Evolutionary conservation across 2,113 vertebrate species (phyloP).

Genomic region (Egretta garzetta): DNA sequence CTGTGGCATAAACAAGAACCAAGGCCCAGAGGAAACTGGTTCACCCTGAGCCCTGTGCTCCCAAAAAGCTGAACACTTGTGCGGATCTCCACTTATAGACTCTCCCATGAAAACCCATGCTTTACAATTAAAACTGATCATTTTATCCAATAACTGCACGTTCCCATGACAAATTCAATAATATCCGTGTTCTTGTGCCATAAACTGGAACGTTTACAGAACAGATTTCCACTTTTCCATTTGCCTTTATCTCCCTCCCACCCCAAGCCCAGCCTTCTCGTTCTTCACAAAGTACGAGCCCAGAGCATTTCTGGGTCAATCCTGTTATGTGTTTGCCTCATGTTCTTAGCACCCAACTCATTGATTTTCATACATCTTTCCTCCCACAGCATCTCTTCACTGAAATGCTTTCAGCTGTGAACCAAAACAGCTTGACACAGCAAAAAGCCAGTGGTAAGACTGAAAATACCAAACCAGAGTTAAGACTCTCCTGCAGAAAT

Average conservation of each 20-base stretch:
- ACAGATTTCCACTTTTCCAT: not conserved
- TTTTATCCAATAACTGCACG: not conserved
- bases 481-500: not conserved
- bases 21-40: not conserved
- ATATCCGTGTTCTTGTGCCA: not conserved
- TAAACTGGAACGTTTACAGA: not conserved
- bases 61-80: not conserved
- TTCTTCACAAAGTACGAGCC: not conserved
- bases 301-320: not conserved
- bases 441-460: not conserved
- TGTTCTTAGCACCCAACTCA: not conserved
- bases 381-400: not conserved
- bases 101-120: not conserved
- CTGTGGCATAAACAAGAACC: not conserved
- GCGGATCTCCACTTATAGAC: not conserved
- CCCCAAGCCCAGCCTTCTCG: not conserved
- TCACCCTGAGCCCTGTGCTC: not conserved
- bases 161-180: not conserved
- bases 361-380: slow-evolving; percentile 21
- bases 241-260: not conserved
- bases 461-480: not conserved
- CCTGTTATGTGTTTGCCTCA: not conserved
- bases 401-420: slow-evolving; percentile 29
- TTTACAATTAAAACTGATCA: not conserved
- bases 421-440: slow-evolving; percentile 19